These are phyloP conservation scores for Calameuta pallipes DNA, from an alignment of 2,888 invertebrate genomes.

Conservation along the genomic window DNA sequence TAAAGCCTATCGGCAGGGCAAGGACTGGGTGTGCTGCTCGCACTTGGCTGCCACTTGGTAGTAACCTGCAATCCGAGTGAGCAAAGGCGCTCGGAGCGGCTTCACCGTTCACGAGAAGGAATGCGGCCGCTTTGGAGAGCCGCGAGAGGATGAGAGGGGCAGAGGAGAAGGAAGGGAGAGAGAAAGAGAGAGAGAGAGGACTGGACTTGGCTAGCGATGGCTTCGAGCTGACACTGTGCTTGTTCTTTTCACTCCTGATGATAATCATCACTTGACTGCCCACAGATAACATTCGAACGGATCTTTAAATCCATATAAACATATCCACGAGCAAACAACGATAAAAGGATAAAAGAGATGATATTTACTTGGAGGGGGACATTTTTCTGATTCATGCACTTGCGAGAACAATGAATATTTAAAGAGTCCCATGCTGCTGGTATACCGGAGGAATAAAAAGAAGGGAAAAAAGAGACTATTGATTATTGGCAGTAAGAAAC, in stretches of 20 bases:
- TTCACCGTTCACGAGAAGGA: conserved; percentile 67
- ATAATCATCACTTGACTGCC: not conserved
- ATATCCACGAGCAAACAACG: not conserved
- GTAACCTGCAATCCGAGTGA: conserved; percentile 6
- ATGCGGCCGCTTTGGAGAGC: conserved; percentile 68
- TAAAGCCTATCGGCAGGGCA: conserved; percentile 2
- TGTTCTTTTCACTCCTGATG: not conserved
- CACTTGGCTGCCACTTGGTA: conserved; percentile 6
- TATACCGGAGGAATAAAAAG: not conserved
- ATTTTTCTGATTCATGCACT: not conserved
- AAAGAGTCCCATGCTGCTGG: not conserved
- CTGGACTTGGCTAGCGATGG: conserved; percentile 18
- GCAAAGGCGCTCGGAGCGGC: conserved; percentile 13
- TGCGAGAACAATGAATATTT: not conserved
- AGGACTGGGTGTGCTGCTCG: conserved; percentile 17
- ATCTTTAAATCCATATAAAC: not conserved
- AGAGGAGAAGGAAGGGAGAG: not conserved
- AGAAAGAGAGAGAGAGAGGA: conserved; percentile 12
- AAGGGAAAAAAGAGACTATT: conserved; percentile 8
- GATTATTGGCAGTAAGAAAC: not conserved
- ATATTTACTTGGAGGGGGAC: not conserved
- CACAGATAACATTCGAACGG: not conserved
- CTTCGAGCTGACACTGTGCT: conserved; percentile 4
- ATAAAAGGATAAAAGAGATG: not conserved
- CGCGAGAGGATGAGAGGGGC: conserved; percentile 26